Evolutionary conservation across 2,888 invertebrate species (phyloP).

Genomic region (Dasypogon diadema): DNA sequence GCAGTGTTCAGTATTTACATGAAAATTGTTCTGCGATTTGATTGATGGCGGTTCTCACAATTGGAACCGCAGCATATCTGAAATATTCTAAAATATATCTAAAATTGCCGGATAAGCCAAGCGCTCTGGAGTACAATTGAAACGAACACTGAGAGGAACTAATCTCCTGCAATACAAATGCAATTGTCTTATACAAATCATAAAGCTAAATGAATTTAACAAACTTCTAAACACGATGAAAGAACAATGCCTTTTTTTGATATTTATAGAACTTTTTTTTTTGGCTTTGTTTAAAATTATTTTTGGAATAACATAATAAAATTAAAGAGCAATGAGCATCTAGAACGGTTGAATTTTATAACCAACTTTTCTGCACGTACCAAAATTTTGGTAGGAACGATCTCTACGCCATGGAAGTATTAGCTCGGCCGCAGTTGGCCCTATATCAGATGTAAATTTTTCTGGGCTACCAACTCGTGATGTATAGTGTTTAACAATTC

Average conservation of each 20-base stretch:
- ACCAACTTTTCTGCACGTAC: slow-evolving; percentile 70
- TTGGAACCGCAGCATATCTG: neutral
- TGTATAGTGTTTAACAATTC: slow-evolving; percentile 78
- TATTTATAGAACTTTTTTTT: slow-evolving; percentile 1
- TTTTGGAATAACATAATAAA: slow-evolving; percentile 30
- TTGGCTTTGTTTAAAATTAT: slow-evolving; percentile 2
- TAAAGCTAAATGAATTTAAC: slow-evolving; percentile 16
- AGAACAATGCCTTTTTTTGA: neutral
- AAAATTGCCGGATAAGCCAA: slow-evolving; percentile 27
- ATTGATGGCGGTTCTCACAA: neutral
- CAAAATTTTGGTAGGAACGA: slow-evolving; percentile 78
- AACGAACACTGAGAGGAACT: slow-evolving; percentile 7
- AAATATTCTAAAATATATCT: slow-evolving; percentile 31
- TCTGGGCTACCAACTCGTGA: slow-evolving; percentile 63
- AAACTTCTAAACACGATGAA: slow-evolving; percentile 22
- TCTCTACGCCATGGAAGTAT: slow-evolving; percentile 88
- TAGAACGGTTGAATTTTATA: slow-evolving; percentile 27
- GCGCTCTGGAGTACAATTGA: slow-evolving; percentile 30
- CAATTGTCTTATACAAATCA: slow-evolving; percentile 14
- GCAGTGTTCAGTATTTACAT: slow-evolving; percentile 27
- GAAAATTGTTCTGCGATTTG: neutral
- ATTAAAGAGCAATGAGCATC: slow-evolving; percentile 31
- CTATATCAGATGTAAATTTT: slow-evolving; percentile 70
- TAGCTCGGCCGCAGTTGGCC: slow-evolving; percentile 83
- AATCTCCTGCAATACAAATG: slow-evolving; percentile 34